Evolutionary conservation across 2,888 invertebrate species (phyloP).

Genomic region (Mamestra brassicae): DNA sequence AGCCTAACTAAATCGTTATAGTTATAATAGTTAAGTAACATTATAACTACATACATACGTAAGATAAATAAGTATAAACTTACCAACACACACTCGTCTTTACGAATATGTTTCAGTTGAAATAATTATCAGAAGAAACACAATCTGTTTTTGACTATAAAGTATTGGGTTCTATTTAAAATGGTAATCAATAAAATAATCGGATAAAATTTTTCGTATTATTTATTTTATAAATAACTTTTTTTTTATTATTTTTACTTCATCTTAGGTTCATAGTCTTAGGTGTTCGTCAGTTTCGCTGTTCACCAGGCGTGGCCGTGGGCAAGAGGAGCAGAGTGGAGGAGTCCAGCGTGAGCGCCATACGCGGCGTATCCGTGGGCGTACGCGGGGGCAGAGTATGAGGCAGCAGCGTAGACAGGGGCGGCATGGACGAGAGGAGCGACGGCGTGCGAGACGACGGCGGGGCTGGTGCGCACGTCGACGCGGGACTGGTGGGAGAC

Average conservation of each 20-base stretch:
- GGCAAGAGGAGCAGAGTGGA: constrained; percentile 73
- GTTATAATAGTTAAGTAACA: too few relatives aligned
- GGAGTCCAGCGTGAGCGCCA: constrained; percentile 66
- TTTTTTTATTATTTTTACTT: constrained; percentile 67
- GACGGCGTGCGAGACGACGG: constrained; percentile 71
- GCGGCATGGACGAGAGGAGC: constrained; percentile 74
- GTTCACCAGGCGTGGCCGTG: constrained; percentile 85
- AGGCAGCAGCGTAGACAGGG: constrained; percentile 68
- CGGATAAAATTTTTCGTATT: constrained; percentile 29
- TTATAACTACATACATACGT: too few relatives aligned
- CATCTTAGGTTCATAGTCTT: constrained; percentile 72
- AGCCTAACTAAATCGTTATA: too few relatives aligned
- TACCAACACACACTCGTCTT: too few relatives aligned
- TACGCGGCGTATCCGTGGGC: constrained; percentile 69
- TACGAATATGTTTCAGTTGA: too few relatives aligned
- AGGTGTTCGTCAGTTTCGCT: constrained; percentile 82
- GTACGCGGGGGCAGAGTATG: constrained; percentile 67
- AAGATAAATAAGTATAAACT: too few relatives aligned
- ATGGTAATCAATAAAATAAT: constrained; percentile 14
- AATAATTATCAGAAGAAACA: too few relatives aligned
- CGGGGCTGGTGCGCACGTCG: constrained; percentile 73
- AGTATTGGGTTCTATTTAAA: neutral
- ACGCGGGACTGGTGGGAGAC: constrained; percentile 81
- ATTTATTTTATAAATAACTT: constrained; percentile 69
- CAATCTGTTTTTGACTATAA: neutral